Evolutionary conservation across 2,888 invertebrate species (phyloP).

Genomic region (Pristionchus arcanus): DNA sequence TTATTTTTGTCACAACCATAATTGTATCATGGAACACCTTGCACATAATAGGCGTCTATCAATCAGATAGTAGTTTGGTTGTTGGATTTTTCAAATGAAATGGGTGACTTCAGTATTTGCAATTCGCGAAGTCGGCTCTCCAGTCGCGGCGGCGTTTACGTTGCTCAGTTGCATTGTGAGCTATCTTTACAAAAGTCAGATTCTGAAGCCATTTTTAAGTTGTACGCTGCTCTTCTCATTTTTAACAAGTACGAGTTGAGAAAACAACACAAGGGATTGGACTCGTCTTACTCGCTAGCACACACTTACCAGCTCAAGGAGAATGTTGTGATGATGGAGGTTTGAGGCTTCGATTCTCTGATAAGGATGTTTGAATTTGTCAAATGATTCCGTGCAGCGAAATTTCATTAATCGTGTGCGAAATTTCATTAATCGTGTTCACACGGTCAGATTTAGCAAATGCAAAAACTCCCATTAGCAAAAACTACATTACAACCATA

Average conservation of each 20-base stretch:
- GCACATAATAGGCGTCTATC: neutral
- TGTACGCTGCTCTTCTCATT: neutral
- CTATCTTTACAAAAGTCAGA: neutral
- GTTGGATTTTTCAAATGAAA: no score
- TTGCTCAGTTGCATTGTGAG: neutral
- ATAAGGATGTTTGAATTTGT: no score
- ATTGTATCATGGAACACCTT: neutral
- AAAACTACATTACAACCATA: no score
- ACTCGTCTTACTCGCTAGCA: neutral
- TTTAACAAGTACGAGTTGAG: neutral
- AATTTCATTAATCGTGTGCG: no score
- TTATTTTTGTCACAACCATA: neutral
- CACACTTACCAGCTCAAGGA: neutral
- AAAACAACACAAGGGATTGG: neutral
- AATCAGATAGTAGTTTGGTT: neutral
- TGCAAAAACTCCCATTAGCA: no score
- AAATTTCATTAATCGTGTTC: no score
- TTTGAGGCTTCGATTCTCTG: no score
- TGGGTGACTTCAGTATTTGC: neutral
- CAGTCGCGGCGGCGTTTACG: neutral
- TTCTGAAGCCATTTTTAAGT: neutral
- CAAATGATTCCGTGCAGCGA: no score
- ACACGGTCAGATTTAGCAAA: no score
- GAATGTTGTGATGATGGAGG: slow-evolving; percentile 17
- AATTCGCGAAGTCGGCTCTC: neutral